Base-by-base conservation (phyloP, 2,888 invertebrate genomes). In the Tanypteryx hageni region DNA sequence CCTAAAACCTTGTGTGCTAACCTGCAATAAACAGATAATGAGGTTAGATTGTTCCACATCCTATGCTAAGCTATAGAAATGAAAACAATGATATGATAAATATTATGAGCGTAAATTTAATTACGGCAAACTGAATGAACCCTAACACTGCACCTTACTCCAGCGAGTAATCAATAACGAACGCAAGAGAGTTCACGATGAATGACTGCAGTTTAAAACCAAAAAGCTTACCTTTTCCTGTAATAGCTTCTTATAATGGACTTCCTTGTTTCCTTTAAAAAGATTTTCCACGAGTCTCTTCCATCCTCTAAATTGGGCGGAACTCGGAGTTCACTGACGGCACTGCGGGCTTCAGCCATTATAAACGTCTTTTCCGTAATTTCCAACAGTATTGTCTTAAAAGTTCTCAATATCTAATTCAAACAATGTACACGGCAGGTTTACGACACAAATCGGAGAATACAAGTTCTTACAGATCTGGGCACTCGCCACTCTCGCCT, bases 311-410 rank as follows among this genome's bases (percentile, higher is more conserved):
- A 93, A 85, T 94, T 94, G 57, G 94, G 94, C 59, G 94, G 93
- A 64, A 95, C 95, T 31, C 94, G 92, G 2, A 94, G 94, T 92
- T 94, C 94, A 22, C 94, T 93, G 18, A 95, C 95, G 22, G 95
- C 95, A 93, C 94, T 94, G 92, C 95, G 93, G 16, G 95, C 95
- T 94, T 95, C 95, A 22, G 95, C 95, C 95, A 95, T 95, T 61
- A 58, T 61, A 57, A 92, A 56, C 61, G 58, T 59, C 82, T 83
- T 56, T 44, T 59, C 64, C 64, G 59, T 44, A 44, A 64, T 68
- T 89, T 64, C 64, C 31, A 56, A 83, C 83, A 83, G n/a, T 64
- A 64, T 89, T 31, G 64, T 44, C 64, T 68, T 18, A 68, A 68
- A 18, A 64, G 64, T 89, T 89, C 44, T 59, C 64, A 61, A 56